phyloP scores from a whole-genome alignment of 2,797 vertebrate genomes.

The Poecilia gillii region DNA sequence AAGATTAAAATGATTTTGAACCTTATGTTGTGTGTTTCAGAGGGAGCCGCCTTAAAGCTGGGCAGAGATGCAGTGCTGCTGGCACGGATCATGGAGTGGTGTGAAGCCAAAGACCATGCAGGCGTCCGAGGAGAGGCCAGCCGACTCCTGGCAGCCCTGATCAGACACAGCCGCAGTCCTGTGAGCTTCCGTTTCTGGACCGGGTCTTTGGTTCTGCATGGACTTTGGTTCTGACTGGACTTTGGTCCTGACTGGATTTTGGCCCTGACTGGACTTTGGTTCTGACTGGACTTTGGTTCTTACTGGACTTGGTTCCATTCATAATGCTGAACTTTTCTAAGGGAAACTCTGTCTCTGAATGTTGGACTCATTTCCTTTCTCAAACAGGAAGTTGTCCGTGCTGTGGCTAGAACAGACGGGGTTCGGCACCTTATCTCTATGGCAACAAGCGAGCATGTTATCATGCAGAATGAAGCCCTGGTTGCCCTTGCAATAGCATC shows the following conservation, averaged over 20 bases:
- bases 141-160: slow-evolving; percentile 86
- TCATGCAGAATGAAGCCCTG: slow-evolving; percentile 91
- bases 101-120: slow-evolving; percentile 81
- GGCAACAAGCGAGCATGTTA: slow-evolving; percentile 87
- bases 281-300: too few species aligned
- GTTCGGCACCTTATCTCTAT: slow-evolving; percentile 88
- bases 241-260: too few species aligned
- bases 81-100: slow-evolving; percentile 87
- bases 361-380: slow-evolving; percentile 27
- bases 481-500: slow-evolving; percentile 88
- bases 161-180: slow-evolving; percentile 86
- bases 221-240: too few species aligned
- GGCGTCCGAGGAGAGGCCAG: slow-evolving; percentile 86
- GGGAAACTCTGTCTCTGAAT: background rate
- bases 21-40: slow-evolving; percentile 63
- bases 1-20: background rate
- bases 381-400: slow-evolving; percentile 86
- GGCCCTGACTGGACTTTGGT: background rate
- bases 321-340: background rate
- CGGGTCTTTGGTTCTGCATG: background rate
- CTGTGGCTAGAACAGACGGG: slow-evolving; percentile 84
- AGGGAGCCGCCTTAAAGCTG: slow-evolving; percentile 84
- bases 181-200: slow-evolving; percentile 60
- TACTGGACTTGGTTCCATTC: background rate
- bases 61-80: slow-evolving; percentile 85